Evolutionary conservation across 2,113 vertebrate species (phyloP).

Genomic region (Lepus americanus): DNA sequence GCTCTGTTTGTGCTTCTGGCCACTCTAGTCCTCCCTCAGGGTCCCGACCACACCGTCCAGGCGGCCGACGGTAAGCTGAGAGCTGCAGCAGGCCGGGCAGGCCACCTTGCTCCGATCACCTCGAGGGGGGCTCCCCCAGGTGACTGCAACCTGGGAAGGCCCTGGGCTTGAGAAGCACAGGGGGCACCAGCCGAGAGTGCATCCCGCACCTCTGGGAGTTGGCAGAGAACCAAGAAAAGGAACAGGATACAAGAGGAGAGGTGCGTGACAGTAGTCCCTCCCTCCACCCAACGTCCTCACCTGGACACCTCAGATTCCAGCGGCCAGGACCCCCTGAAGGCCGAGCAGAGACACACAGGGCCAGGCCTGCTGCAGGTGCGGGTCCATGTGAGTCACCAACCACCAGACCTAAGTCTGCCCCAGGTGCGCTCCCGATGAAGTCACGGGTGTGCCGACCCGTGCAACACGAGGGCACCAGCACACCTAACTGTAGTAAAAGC

Average conservation of each 20-base stretch:
- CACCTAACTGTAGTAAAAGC: neutral
- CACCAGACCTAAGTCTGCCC: neutral
- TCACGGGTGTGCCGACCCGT: neutral
- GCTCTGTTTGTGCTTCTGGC: neutral
- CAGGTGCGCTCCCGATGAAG: neutral
- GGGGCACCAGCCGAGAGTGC: neutral
- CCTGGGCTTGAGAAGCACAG: neutral
- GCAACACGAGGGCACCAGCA: neutral
- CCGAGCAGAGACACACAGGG: neutral
- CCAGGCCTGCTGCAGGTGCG: accelerated
- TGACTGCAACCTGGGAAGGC: neutral
- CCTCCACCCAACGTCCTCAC: neutral
- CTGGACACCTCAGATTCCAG: neutral
- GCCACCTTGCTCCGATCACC: neutral
- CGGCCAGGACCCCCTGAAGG: neutral
- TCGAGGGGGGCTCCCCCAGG: neutral
- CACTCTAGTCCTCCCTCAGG: accelerated
- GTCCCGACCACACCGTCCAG: neutral
- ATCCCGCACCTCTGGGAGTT: neutral
- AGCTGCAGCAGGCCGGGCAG: neutral
- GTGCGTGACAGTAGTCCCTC: neutral
- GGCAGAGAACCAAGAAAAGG: neutral
- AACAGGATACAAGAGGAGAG: neutral
- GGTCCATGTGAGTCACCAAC: neutral
- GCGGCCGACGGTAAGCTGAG: neutral